Percentiles rank a stretch among this genome's conserved stretches.
Conservation (phyloP, 2,113 vertebrate genomes). For the Oplegnathus fasciatus region DNA sequence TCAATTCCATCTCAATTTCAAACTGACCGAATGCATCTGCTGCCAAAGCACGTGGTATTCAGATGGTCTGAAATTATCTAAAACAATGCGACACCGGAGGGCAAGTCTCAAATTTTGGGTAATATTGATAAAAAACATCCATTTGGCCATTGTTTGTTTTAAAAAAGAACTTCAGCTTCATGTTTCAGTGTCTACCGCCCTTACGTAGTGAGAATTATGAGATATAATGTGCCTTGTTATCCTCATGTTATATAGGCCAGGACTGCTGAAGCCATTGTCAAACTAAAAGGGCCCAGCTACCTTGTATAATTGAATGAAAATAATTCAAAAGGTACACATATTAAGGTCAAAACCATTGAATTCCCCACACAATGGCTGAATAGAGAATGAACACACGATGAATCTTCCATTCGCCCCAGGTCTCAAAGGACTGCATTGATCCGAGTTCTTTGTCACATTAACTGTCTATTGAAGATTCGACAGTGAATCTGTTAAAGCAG, state of each 20-base stretch:
- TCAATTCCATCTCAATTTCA: constrained; percentile 40
- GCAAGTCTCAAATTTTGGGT: neutral
- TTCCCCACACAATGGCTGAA: neutral
- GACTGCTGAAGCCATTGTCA: neutral
- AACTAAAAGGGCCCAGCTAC: neutral
- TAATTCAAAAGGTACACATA: neutral
- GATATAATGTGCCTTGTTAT: neutral
- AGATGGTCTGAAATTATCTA: neutral
- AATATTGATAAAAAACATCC: neutral
- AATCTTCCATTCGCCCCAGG: neutral
- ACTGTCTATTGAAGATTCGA: neutral
- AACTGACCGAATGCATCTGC: constrained; percentile 12
- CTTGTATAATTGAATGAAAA: neutral
- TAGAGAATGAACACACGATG: neutral
- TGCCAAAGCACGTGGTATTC: neutral
- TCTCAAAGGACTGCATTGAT: neutral
- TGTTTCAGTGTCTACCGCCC: neutral
- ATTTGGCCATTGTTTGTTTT: neutral
- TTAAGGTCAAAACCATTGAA: neutral
- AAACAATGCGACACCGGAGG: neutral
- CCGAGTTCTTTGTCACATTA: neutral
- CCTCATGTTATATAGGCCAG: neutral
- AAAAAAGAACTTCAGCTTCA: neutral
- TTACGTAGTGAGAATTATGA: neutral
- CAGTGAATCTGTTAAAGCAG: neutral